phyloP scores from a whole-genome alignment of 2,797 vertebrate species.

The Momotus momota region DNA sequence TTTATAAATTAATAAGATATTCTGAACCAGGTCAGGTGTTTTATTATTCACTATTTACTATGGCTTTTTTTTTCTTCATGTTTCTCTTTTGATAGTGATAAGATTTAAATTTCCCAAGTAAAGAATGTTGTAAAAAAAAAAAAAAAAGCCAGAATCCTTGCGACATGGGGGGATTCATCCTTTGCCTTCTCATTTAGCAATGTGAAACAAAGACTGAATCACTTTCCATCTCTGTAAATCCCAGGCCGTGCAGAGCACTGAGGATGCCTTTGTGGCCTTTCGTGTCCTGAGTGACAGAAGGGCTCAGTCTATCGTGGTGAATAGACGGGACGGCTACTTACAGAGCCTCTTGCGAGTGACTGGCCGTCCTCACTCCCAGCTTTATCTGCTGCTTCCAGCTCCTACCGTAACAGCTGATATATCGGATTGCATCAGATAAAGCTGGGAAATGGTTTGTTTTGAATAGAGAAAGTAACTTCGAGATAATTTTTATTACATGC shows the following conservation, averaged over 20 bases:
- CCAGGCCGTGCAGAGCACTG: rapidly evolving
- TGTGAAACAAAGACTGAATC: constrained; percentile 31
- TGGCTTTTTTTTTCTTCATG: not conserved
- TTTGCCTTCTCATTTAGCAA: not conserved
- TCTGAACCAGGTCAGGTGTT: not conserved
- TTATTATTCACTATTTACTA: not conserved
- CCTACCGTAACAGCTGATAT: not conserved
- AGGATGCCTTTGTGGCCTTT: constrained; percentile 38
- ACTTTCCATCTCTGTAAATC: not conserved
- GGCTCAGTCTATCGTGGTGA: not conserved
- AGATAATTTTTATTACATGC: not conserved
- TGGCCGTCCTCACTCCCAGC: not conserved
- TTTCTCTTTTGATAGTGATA: not conserved
- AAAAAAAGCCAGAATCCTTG: not conserved
- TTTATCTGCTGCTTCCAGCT: not conserved
- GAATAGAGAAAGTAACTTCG: not conserved
- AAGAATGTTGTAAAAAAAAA: not conserved
- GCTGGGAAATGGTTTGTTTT: not conserved
- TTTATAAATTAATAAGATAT: not conserved
- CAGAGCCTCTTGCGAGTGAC: not conserved
- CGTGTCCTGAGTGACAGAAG: not conserved
- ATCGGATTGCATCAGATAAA: not conserved
- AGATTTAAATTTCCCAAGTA: not conserved
- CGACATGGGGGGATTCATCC: not conserved
- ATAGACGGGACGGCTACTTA: not conserved